Percentiles rank a stretch among this genome's conserved stretches.
phyloP scores from a whole-genome alignment of 2,888 invertebrate genomes.

The Poecilobothrus nobilitatus region DNA sequence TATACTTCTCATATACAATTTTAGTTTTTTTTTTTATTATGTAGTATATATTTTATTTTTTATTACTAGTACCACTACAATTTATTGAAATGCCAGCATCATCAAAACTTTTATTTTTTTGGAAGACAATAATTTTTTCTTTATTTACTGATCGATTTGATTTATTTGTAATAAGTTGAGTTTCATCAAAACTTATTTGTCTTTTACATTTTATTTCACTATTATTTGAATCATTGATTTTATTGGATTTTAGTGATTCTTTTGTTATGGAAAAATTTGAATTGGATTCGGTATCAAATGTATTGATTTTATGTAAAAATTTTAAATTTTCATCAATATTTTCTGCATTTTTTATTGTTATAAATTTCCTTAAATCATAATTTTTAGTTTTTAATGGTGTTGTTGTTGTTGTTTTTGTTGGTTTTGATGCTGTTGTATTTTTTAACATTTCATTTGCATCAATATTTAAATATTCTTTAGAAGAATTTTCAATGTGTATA shows the following conservation, averaged over 20 bases:
- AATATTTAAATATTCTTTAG: not conserved
- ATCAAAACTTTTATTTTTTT: constrained; percentile 22
- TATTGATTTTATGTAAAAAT: not conserved
- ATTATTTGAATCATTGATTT: not conserved
- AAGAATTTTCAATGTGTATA: not conserved
- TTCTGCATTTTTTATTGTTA: not conserved
- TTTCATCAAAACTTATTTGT: constrained; percentile 40
- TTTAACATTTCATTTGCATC: not conserved
- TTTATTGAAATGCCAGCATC: constrained; percentile 15
- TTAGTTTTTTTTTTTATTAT: no score
- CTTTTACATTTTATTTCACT: constrained; percentile 27
- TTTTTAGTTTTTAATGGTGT: not conserved
- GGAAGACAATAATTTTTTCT: constrained; percentile 23
- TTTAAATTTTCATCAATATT: not conserved
- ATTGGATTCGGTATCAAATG: not conserved
- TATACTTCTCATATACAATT: no score
- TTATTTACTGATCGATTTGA: constrained; percentile 15
- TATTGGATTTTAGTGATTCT: not conserved
- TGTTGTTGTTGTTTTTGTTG: no score
- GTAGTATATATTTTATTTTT: no score
- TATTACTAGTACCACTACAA: not conserved
- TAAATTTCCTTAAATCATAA: not conserved
- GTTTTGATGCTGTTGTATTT: not conserved
- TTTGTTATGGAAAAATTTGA: not conserved
- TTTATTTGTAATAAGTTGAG: constrained; percentile 23